phyloP scores from a whole-genome alignment of 2,888 invertebrate genomes.

The Acleris literana region DNA sequence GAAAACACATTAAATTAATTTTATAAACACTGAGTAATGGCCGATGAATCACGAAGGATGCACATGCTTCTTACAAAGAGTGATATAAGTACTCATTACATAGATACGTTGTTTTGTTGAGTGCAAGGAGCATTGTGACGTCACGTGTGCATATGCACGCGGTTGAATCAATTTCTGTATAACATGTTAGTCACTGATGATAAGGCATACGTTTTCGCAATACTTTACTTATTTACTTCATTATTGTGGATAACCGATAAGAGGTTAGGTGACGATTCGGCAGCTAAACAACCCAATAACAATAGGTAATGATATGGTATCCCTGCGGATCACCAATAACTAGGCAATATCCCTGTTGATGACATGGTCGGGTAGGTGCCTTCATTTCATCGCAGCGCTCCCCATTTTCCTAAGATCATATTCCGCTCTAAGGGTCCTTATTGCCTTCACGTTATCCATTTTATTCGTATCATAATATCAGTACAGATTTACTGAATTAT shows the following conservation, averaged over 20 bases:
- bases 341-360: conserved; percentile 23
- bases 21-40: conserved; percentile 62
- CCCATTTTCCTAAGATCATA: conserved; percentile 27
- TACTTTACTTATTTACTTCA: conserved; percentile 18
- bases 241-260: conserved; percentile 5
- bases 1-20: conserved; percentile 57
- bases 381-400: conserved; percentile 19
- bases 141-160: conserved; percentile 31
- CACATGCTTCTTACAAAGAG: conserved; percentile 42
- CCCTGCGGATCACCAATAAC: conserved; percentile 21
- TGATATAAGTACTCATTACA: conserved; percentile 9
- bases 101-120: conserved; percentile 29
- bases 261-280: conserved; percentile 4
- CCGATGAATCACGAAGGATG: conserved; percentile 55
- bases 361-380: conserved; percentile 16
- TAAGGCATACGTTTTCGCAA: conserved; percentile 31
- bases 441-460: conserved; percentile 21
- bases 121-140: conserved; percentile 30
- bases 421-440: conserved; percentile 21
- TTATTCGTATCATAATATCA: conserved; percentile 21
- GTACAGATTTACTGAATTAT: conserved; percentile 19
- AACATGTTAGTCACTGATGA: conserved; percentile 31
- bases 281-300: not conserved
- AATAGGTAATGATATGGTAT: conserved; percentile 6
- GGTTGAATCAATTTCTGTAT: conserved; percentile 22